These are phyloP conservation scores for Pleuronectes platessa DNA, from an alignment of 2,113 vertebrate species.

Conservation along the genomic window DNA sequence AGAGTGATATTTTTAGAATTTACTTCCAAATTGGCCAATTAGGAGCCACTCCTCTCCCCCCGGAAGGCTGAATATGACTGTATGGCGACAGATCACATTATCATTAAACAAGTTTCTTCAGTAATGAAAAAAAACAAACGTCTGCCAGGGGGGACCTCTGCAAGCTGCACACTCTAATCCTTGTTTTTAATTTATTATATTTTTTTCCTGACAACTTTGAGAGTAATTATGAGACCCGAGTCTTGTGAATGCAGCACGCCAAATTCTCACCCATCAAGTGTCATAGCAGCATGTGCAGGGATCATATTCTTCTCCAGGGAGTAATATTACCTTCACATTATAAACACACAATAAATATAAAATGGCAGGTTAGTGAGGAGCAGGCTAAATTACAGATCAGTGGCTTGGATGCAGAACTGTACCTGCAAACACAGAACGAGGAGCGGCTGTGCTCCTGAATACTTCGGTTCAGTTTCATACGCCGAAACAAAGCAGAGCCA, in stretches of 20 bases:
- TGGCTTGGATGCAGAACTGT: slow-evolving; percentile 21
- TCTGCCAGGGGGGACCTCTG: slow-evolving; percentile 55
- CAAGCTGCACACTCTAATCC: slow-evolving; percentile 56
- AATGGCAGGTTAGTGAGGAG: background rate
- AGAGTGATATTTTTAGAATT: slow-evolving; percentile 54
- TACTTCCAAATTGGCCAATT: slow-evolving; percentile 59
- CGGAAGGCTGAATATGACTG: slow-evolving; percentile 46
- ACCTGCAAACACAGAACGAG: slow-evolving; percentile 64
- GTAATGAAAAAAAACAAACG: slow-evolving; percentile 65
- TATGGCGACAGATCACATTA: slow-evolving; percentile 59
- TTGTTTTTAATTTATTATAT: slow-evolving; percentile 19
- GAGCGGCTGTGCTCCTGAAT: slow-evolving; percentile 71
- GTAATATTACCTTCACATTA: slow-evolving; percentile 6
- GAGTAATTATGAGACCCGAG: slow-evolving; percentile 55
- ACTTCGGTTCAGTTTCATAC: slow-evolving; percentile 76
- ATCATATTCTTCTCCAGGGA: slow-evolving; percentile 19
- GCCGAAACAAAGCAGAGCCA: slow-evolving; percentile 68
- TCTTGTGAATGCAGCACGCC: slow-evolving; percentile 32
- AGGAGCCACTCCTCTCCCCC: slow-evolving; percentile 46
- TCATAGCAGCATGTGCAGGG: slow-evolving; percentile 32
- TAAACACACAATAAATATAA: background rate
- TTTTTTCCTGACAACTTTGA: slow-evolving; percentile 26
- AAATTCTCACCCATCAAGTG: slow-evolving; percentile 51
- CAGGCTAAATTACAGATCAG: background rate
- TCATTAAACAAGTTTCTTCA: slow-evolving; percentile 56